Conservation (phyloP, 2,113 vertebrate genomes). For the Bothrops jararaca region DNA sequence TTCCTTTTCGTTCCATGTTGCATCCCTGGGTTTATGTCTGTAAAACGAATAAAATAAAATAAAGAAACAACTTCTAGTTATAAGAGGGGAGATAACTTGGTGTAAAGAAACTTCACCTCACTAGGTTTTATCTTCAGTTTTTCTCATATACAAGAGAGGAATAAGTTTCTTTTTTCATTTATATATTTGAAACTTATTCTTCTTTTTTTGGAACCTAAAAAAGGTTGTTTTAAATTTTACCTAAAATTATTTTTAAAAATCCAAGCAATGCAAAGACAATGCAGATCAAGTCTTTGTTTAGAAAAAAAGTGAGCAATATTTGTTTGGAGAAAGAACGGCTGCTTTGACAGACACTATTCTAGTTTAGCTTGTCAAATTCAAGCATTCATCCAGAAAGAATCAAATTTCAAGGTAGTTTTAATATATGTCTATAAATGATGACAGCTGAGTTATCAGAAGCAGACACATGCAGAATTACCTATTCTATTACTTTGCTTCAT, state of each 20-base stretch:
- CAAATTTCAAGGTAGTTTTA: slow-evolving; percentile 36
- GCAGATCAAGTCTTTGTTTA: slow-evolving; percentile 1
- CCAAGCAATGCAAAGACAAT: background rate
- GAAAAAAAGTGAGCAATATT: background rate
- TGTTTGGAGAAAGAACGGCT: background rate
- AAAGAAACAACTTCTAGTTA: background rate
- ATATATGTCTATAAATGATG: slow-evolving; percentile 40
- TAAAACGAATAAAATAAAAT: background rate
- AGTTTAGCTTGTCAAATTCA: slow-evolving; percentile 29
- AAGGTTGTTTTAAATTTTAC: background rate
- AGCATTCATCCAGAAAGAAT: background rate
- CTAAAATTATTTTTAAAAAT: background rate
- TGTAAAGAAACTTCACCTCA: background rate
- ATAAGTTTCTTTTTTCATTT: background rate
- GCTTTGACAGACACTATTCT: slow-evolving; percentile 13
- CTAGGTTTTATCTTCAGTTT: background rate
- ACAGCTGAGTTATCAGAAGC: slow-evolving; percentile 53
- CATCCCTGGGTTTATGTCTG: background rate
- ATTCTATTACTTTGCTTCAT: slow-evolving; percentile 9
- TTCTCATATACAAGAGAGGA: background rate
- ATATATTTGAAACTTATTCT: background rate
- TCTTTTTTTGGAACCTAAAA: background rate
- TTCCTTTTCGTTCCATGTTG: background rate
- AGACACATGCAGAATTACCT: slow-evolving; percentile 25
- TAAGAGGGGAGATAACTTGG: background rate